Base-by-base conservation (phyloP, 2,888 invertebrate genomes). In the Tholera decimalis region DNA sequence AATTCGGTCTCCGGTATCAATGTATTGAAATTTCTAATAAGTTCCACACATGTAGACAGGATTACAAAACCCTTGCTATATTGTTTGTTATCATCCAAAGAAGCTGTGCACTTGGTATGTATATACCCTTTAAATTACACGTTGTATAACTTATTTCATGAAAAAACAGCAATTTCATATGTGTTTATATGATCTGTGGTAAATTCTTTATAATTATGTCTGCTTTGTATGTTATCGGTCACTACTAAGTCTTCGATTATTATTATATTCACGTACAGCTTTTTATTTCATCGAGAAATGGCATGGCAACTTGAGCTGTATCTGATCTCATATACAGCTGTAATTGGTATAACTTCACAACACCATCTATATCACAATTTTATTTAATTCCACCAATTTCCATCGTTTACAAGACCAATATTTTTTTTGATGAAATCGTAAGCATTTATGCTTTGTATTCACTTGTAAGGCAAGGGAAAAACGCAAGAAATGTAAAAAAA, bases 381-480 rank as follows among this genome's bases (percentile, higher is more conserved):
- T 33, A 3, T 35, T 39, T n/a, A 11, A 7, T 3, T 24, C 1
- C 8, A 20, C 9, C 9, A n/a, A 26, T 56, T 26, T 47, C 24
- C 39, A 22, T 20, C 3, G 15, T 65, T 24, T 46, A 22, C 18
- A n/a, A 35, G 15, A 28, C 11, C 4, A 28, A 44, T 44, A 0
- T 18, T 2, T 62, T 28, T 28, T 15, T 18, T 8, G 6, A 53
- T 39, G 6, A 2, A n/a, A 4, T 5, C n/a, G 35, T 4, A n/a
- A n/a, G n/a, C n/a, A n/a, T 1, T 28, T 22, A 65, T 65, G 39
- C 4, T 65, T 64, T 64, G 20, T 64, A 56, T 47, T 39, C 46
- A 39, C 15, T 47, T 47, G 22, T 20, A 28, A 26, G 24, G 46
- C 18, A 30, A 26, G 28, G 9, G 13, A n/a, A 46, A 24, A 59